Evolutionary conservation across 2,888 invertebrate genomes (phyloP), one percentile per base, ranked within the genome.

Genomic region (Eupsilia transversa): DNA sequence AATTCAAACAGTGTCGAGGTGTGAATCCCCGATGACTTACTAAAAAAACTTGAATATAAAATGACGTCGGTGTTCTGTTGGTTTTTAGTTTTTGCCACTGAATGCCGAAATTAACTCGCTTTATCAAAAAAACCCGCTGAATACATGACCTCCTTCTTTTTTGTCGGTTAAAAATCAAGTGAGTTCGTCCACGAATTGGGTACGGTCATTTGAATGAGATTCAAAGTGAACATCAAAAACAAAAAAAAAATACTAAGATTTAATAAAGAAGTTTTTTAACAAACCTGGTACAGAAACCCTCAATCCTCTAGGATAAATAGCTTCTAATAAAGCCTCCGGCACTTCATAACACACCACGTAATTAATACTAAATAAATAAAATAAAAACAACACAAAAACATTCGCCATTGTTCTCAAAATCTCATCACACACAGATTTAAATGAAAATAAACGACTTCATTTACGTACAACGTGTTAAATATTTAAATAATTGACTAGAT

Each of bases 201-300:
- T 23, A 5, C 14, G 64, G 4, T 30, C 7, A 63, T 12, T 12
- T 41, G 20, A 63, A 6, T 63, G 27, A 27, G 27, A 9, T 27
- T 61, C 10, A 5, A 27, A 41, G 2, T 9, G 14, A 38, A 14
- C 14, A 38, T 59, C 23, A n/a, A n/a, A n/a, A n/a, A 30, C 6
- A 17, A 1, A n/a, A 23, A 17, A 63, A 30, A 23, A 30, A 14
- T 6, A 41, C 6, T 1, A 61, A n/a, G 9, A 20, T 12, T 33
- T 5, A 43, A 0, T 30, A 27, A 20, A 33, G 3, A 35, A 61
- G 7, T 10, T 14, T 9, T 20, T 38, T 3, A 14, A 54, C 76
- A 79, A 91, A 97, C 97, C 97, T 89, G 97, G 97, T 82, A 97
- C 93, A 0, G 97, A 97, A 10, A 97, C 97, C 54, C 96, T 93